Percentiles rank a stretch among this genome's conserved stretches.
Evolutionary conservation across 2,888 invertebrate species (phyloP).

Genomic region (Epiblema foenella): DNA sequence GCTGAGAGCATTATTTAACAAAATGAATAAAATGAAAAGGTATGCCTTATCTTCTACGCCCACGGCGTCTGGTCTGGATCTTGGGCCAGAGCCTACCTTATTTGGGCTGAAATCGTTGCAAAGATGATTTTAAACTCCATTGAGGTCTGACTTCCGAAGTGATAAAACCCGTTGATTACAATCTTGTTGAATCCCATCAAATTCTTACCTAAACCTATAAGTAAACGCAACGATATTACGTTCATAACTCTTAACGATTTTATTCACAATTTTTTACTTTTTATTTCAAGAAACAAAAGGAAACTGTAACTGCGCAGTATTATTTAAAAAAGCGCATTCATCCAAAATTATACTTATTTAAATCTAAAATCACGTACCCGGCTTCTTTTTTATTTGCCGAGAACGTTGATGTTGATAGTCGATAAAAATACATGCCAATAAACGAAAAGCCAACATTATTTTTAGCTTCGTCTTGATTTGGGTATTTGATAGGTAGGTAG

Average conservation of each 20-base stretch:
- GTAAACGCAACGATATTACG: neutral
- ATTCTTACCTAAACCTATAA: neutral
- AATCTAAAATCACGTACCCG: conserved; percentile 12
- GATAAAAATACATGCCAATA: conserved; percentile 56
- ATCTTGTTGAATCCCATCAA: neutral
- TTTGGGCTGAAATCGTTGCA: conserved; percentile 39
- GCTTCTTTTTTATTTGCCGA: conserved; percentile 41
- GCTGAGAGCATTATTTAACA: conserved; percentile 30
- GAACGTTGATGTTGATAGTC: conserved; percentile 50
- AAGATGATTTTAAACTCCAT: conserved; percentile 26
- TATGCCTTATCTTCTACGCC: conserved; percentile 55
- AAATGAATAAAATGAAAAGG: conserved; percentile 39
- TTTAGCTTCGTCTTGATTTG: conserved; percentile 53
- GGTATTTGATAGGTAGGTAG: conserved; percentile 24
- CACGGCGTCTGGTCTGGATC: conserved; percentile 48
- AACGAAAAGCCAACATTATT: conserved; percentile 57
- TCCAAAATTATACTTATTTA: neutral
- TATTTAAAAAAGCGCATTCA: conserved; percentile 13
- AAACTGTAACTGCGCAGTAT: neutral
- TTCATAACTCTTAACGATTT: no score
- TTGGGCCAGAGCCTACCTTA: conserved; percentile 48
- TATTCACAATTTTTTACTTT: no score
- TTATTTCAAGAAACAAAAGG: neutral
- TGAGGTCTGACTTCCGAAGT: conserved; percentile 14
- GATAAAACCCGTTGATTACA: neutral